Base-by-base conservation (phyloP, 2,888 invertebrate species). In the Neria commutata region DNA sequence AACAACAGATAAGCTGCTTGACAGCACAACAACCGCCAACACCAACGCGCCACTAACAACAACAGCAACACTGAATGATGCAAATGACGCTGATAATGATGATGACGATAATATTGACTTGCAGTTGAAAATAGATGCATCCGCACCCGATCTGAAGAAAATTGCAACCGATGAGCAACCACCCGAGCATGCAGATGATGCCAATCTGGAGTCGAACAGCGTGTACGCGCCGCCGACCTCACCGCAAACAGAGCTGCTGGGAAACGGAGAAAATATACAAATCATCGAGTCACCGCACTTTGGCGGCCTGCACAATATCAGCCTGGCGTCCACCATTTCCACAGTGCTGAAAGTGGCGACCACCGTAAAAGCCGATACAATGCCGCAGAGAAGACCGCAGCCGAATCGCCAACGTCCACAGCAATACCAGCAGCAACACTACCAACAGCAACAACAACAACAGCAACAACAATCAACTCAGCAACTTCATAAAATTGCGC, bases 241-340 rank as follows among this genome's bases (percentile, higher is more conserved):
- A 34, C 51, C 62, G 10, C 56, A 54, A 8, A 53, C 54, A 1
- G 62, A 62, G 26, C 46, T 64, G 10, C 56, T 56, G 1, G 25
- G 63, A n/a, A n/a, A 52, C 3, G 74, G 71, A 0, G 72, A 72
- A 10, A 76, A 78, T 40, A 77, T 77, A 19, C 65, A 76, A 67
- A 73, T 78, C 37, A 69, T 77, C 1, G 72, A 75, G 55, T 73
- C 78, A 1, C 77, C 75, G 11, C 72, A 76, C 52, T 60, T 78
- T 47, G 73, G 68, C 1, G 66, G 62, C 4, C 58, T 71, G 2
- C 67, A 60, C 33, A 79, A 77, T 57, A 59, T 72, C 5, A 61
- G 53, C 34, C 70, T 68, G 11, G 50, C 69, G 0, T 49, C 64
- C 1, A 73, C 75, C 40, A 73, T 74, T 19, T 71, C 74, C 8